Conservation (phyloP, 1,140 invertebrate species). For the Lethocerus indicus region DNA sequence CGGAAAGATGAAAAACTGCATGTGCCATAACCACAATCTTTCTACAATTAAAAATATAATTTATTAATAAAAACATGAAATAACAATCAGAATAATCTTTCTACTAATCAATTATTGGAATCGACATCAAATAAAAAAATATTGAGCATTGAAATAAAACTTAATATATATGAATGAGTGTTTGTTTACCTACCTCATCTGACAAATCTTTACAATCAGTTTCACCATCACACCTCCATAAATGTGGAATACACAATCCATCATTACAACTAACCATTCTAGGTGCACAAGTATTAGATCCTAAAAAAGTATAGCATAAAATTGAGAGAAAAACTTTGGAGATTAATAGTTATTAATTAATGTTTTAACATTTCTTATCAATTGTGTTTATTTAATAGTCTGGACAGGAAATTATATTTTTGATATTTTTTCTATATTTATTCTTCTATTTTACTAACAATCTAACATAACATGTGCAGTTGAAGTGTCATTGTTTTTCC, state of each 20-base stretch:
- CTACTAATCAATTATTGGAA: neutral
- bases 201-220: slow-evolving; percentile 46
- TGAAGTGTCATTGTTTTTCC: too few relatives aligned
- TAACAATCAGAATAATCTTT: neutral
- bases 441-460: too few relatives aligned
- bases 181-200: slow-evolving; percentile 35
- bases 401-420: too few relatives aligned
- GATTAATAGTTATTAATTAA: neutral
- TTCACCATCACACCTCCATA: slow-evolving; percentile 50
- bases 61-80: neutral
- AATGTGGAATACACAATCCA: slow-evolving; percentile 35
- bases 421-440: too few relatives aligned
- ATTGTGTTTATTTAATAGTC: too few relatives aligned
- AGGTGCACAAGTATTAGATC: neutral
- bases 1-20: slow-evolving; percentile 24
- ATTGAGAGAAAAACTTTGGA: neutral
- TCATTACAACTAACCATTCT: slow-evolving; percentile 2
- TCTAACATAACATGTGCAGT: too few relatives aligned
- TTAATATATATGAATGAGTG: neutral
- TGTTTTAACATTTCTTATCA: too few relatives aligned
- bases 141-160: neutral
- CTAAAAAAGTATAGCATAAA: neutral
- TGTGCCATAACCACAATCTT: neutral
- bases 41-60: neutral
- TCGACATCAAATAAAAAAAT: neutral